phyloP scores from a whole-genome alignment of 2,888 invertebrate genomes.

The Mamestra brassicae region DNA sequence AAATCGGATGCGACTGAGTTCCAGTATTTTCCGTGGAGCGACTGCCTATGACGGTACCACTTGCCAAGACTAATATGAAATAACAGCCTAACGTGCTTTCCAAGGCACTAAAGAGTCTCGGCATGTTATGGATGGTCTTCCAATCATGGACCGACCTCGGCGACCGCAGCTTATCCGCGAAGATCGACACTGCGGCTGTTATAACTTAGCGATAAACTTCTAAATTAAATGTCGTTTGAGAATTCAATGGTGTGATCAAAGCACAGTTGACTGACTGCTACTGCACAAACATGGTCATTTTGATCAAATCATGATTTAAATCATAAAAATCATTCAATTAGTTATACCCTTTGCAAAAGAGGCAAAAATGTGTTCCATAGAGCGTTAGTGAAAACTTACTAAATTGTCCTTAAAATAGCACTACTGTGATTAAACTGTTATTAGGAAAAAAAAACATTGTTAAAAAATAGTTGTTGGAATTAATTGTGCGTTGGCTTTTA shows the following conservation, averaged over 20 bases:
- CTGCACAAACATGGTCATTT: background rate
- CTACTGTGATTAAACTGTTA: constrained; percentile 74
- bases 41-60: too few relatives aligned
- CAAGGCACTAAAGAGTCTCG: too few relatives aligned
- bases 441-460: constrained; percentile 69
- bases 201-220: too few relatives aligned
- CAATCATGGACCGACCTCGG: too few relatives aligned
- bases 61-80: too few relatives aligned
- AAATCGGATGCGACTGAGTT: too few relatives aligned
- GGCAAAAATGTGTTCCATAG: constrained; percentile 55
- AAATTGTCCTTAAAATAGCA: constrained; percentile 56
- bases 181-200: too few relatives aligned
- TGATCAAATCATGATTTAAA: constrained; percentile 22
- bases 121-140: too few relatives aligned
- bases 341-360: constrained; percentile 36
- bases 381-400: constrained; percentile 33
- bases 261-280: constrained; percentile 11
- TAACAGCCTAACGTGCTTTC: too few relatives aligned
- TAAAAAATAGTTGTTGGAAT: constrained; percentile 69
- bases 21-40: too few relatives aligned
- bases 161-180: too few relatives aligned
- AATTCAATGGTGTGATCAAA: background rate
- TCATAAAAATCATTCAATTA: constrained; percentile 38
- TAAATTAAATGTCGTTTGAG: background rate
- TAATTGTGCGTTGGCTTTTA: constrained; percentile 55